Base-by-base conservation (phyloP, 2,797 vertebrate genomes). In the Protonibea diacanthus region DNA sequence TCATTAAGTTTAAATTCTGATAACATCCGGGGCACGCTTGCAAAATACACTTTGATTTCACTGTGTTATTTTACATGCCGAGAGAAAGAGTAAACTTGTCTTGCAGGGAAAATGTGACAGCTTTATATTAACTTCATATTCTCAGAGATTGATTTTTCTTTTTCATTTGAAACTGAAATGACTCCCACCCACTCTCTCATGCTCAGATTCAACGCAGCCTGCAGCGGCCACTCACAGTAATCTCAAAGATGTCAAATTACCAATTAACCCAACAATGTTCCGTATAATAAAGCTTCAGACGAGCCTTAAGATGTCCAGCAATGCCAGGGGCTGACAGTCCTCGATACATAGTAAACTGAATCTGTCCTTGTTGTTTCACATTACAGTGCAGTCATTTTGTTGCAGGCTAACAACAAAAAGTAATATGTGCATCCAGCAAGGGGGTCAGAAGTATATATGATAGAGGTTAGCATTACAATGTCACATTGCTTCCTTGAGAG, bases 221-320 rank as follows among this genome's bases (percentile, higher is more conserved):
- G 71, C 61, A 88, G 87, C 82, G 49, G 62, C 3, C 1, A 2
- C 74, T 81, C 77, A 52, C 72, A 79, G 55, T 78, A 80, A 83
- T 88, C 77, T 88, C 40, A 44, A 21, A 79, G 65, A 90, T 88
- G 82, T 86, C 80, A 89, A 87, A 90, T 86, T 76, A 80, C 74
- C 84, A 89, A 89, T 92, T 90, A 91, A 92, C 86, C 77, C 75
- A 47, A 67, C 56, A 5, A 58, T 84, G 63, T 47, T 83, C 70
- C 80, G 21, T 57, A 40, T 74, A 70, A 71, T 75, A 80, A 71
- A 83, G 71, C 74, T 59, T 63, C 52, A 58, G 29, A 23, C 17
- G 57, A 71, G 57, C 65, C 45, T 67, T 73, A 25, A 74, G 80
- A 42, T 70, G 78, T 63, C 57, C 66, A 65, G 60, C 58, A 55